Evolutionary conservation across 2,797 vertebrate genomes (phyloP), one percentile per base, ranked within the genome.

Genomic region (Coregonus sp.): DNA sequence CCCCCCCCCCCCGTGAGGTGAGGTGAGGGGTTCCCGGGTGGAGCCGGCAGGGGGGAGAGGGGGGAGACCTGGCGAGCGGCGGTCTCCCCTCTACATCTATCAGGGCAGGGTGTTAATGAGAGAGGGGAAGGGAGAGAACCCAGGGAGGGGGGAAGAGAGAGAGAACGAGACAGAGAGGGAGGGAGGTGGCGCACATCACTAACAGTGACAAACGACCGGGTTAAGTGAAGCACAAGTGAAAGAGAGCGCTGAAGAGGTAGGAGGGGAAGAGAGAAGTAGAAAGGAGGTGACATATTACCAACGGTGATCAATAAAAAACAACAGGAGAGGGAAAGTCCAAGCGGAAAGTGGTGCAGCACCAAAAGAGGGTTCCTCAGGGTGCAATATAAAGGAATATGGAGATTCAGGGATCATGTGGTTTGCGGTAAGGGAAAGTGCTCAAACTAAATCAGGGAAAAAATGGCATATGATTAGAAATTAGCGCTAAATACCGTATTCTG

Each of bases 31-130:
- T 84, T 81, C 84, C 84, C 11, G 33, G 70, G 1, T 78, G 25
- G 81, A 83, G 74, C 84, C 86, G 79, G 69, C 86, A 87, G 80
- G 61, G 71, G 56, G 70, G 20, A 59, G 68, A 66, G 61, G 66
- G 40, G 68, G 51, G 78, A 65, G 59, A 68, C 56, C 65, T 65
- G 20, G 79, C 31, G 67, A 76, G 81, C 65, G 56, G 29, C 1
- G 29, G 80, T 85, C 83, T 81, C 75, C 47, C 73, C 82, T 75
- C 81, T 63, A 88, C 91, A 86, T 90, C 86, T 82, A 78, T 91
- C 87, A 89, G 89, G 86, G 82, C 87, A 77, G 75, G 4, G 81
- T 85, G 88, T 88, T 93, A 94, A 93, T 92, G 93, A 92, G 91
- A 82, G 81, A 80, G 81, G 75, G 79, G 76, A 78, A 51, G 59